phyloP scores from a whole-genome alignment of 1,140 invertebrate genomes.

The Drosophila nannoptera region DNA sequence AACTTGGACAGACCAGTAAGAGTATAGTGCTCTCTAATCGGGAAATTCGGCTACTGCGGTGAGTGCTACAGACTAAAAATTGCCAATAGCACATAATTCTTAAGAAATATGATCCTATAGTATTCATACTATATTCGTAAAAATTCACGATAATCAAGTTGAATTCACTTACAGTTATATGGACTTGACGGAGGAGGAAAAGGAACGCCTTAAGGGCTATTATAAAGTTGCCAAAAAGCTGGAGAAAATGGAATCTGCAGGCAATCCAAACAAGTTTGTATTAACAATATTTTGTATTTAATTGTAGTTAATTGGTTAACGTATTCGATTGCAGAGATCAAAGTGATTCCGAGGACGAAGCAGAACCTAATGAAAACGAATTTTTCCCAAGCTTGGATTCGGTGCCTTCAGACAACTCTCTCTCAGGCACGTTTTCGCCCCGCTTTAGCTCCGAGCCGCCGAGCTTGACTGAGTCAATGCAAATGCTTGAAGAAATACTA shows the following conservation, averaged over 20 bases:
- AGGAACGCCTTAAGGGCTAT: slow-evolving; percentile 93
- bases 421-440: slow-evolving; percentile 84
- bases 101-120: too few relatives aligned
- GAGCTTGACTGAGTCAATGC: slow-evolving; percentile 94
- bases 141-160: neutral
- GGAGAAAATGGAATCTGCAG: slow-evolving; percentile 90
- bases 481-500: slow-evolving; percentile 91
- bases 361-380: slow-evolving; percentile 84
- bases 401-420: slow-evolving; percentile 85
- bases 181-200: slow-evolving; percentile 95
- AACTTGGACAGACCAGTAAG: slow-evolving; percentile 89
- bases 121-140: neutral
- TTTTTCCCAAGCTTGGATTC: slow-evolving; percentile 88
- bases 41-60: slow-evolving; percentile 92
- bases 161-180: slow-evolving; percentile 83
- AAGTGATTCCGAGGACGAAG: slow-evolving; percentile 85
- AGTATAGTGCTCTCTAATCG: slow-evolving; percentile 94
- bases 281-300: neutral
- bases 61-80: too few relatives aligned
- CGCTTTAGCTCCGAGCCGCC: slow-evolving; percentile 87
- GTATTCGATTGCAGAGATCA: slow-evolving; percentile 79
- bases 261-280: slow-evolving; percentile 82
- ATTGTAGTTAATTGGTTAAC: neutral
- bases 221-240: slow-evolving; percentile 95
- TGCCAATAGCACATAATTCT: too few relatives aligned